phyloP scores from a whole-genome alignment of 2,797 vertebrate species.

The Chlorospingus semifuscus region DNA sequence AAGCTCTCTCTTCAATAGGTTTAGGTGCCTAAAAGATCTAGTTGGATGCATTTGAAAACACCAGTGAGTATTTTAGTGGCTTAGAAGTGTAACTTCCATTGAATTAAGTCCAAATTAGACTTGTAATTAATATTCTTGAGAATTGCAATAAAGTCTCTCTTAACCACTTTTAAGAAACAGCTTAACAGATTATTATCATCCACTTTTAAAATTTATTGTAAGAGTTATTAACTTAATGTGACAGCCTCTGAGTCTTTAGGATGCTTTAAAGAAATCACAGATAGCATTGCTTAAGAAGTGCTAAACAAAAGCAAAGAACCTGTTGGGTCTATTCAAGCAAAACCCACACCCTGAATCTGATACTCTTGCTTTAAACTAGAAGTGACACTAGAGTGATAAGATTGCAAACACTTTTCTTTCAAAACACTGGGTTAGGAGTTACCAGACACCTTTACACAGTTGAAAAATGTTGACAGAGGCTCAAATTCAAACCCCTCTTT shows the following conservation, averaged over 20 bases:
- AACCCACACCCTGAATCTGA: not conserved
- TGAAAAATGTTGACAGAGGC: not conserved
- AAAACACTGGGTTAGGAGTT: not conserved
- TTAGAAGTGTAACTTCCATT: not conserved
- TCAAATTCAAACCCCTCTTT: not conserved
- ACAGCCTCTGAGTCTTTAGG: not conserved
- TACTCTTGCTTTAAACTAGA: not conserved
- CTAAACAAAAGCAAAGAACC: not conserved
- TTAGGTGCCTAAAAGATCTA: not conserved
- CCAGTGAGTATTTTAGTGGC: not conserved
- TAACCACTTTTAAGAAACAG: not conserved
- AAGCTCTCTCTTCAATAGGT: not conserved
- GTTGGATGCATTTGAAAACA: not conserved
- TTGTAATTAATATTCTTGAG: not conserved
- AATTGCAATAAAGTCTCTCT: not conserved
- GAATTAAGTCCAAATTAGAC: not conserved
- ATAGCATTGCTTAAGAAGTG: not conserved
- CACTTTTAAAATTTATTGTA: not conserved
- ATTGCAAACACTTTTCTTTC: not conserved
- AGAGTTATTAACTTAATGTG: not conserved
- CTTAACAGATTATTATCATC: not conserved
- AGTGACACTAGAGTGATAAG: not conserved
- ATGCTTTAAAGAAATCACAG: not conserved
- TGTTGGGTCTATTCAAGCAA: not conserved
- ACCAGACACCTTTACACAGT: not conserved